phyloP scores from a whole-genome alignment of 2,888 invertebrate species.

The Oligia latruncula region DNA sequence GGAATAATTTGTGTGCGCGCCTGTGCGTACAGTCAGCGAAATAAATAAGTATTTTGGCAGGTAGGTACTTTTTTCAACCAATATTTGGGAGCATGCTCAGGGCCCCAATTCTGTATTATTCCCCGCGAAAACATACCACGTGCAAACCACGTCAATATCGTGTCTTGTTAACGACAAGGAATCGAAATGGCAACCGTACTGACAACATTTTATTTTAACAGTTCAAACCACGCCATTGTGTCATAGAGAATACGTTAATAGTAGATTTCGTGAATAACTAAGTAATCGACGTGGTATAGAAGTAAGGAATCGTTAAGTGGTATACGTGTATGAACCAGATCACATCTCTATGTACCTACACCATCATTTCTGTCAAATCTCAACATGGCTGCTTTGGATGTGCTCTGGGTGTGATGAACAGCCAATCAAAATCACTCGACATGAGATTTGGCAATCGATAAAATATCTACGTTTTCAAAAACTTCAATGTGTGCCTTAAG shows the following conservation, averaged over 20 bases:
- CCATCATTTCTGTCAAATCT: background rate
- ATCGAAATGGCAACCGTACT: background rate
- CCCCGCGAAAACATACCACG: background rate
- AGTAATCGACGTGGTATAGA: background rate
- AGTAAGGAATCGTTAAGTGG: background rate
- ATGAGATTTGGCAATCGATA: background rate
- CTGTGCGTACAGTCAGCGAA: slow-evolving; percentile 19
- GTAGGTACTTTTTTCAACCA: background rate
- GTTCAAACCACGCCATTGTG: background rate
- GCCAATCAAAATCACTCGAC: background rate
- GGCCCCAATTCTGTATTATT: background rate
- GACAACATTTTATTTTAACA: background rate
- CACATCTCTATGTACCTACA: background rate
- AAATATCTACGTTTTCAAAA: background rate
- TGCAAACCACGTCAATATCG: background rate
- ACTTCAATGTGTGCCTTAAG: background rate
- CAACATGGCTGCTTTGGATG: background rate
- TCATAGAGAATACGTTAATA: background rate
- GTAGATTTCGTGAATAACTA: background rate
- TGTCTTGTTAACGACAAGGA: background rate
- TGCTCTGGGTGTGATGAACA: background rate
- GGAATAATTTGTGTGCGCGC: slow-evolving; percentile 45
- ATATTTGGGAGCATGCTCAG: background rate
- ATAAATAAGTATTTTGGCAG: background rate
- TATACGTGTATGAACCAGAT: background rate